These are phyloP conservation scores for Axea sp. DNA, from an alignment of 2,888 invertebrate species.

Conservation along the genomic window DNA sequence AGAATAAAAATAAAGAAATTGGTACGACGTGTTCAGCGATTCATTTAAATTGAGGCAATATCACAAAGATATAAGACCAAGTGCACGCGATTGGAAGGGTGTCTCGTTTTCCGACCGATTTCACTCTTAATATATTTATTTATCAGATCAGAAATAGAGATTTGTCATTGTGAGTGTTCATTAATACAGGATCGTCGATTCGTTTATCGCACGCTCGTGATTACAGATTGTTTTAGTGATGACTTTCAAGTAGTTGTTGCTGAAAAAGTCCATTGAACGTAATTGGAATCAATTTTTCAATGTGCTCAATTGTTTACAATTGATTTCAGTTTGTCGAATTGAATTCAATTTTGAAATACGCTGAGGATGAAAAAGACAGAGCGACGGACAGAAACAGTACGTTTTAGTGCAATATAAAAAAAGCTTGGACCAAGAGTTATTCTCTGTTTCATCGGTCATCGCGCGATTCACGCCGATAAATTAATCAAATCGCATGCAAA, in stretches of 20 bases:
- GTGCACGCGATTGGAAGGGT: background rate
- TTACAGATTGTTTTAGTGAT: constrained; percentile 5
- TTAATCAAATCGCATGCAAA: constrained; percentile 14
- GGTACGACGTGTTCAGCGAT: no score
- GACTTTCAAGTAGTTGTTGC: constrained; percentile 5
- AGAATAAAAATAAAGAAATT: no score
- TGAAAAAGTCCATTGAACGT: constrained; percentile 13
- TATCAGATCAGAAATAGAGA: constrained; percentile 14
- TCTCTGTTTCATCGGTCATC: constrained; percentile 1
- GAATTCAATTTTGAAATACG: constrained; percentile 25
- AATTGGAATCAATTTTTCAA: constrained; percentile 34
- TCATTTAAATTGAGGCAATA: no score
- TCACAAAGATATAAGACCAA: background rate
- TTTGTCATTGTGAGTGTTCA: constrained; percentile 8
- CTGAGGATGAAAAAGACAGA: background rate
- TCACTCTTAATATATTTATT: constrained; percentile 11
- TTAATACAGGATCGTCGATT: background rate
- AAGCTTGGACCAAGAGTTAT: background rate
- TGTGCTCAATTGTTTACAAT: constrained; percentile 25
- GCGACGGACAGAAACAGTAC: constrained; percentile 3
- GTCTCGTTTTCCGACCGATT: constrained; percentile 4
- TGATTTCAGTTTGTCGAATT: constrained; percentile 20
- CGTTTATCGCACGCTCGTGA: constrained; percentile 1
- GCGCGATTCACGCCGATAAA: constrained; percentile 2
- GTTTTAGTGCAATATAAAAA: background rate